phyloP scores from a whole-genome alignment of 2,888 invertebrate species.

The Scaptomyza flava region DNA sequence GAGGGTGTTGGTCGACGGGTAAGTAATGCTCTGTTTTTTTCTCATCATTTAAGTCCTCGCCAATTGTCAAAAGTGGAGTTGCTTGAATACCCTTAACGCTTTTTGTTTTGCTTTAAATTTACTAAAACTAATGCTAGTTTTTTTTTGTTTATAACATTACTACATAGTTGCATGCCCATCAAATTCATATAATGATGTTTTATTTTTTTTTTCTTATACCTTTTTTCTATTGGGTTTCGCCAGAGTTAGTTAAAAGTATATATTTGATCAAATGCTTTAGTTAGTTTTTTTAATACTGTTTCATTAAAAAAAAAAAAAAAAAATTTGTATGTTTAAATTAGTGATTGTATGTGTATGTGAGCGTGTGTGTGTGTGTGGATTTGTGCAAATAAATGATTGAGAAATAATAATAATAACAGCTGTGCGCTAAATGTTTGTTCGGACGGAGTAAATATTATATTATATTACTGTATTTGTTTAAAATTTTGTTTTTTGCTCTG shows the following conservation, averaged over 20 bases:
- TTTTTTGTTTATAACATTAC: background rate
- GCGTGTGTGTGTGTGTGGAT: constrained; percentile 4
- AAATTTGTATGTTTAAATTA: background rate
- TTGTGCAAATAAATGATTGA: constrained; percentile 19
- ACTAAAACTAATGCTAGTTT: constrained; percentile 6
- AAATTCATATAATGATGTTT: background rate
- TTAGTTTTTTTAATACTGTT: constrained; percentile 68
- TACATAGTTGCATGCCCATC: constrained; percentile 41
- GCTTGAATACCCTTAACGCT: constrained; percentile 2
- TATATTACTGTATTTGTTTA: background rate
- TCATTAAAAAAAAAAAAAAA: constrained; percentile 20
- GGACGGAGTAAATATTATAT: constrained; percentile 74
- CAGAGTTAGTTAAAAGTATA: constrained; percentile 19
- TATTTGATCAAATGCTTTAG: constrained; percentile 45
- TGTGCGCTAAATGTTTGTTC: constrained; percentile 40
- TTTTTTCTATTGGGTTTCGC: background rate
- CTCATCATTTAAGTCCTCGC: background rate
- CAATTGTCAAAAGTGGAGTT: constrained; percentile 5
- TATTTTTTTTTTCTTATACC: background rate
- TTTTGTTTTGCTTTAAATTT: background rate
- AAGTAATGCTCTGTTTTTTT: background rate
- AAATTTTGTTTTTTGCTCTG: constrained; percentile 10
- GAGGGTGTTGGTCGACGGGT: constrained; percentile 3
- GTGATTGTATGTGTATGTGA: constrained; percentile 3
- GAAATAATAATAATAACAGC: constrained; percentile 21